Conservation (phyloP, 2,797 vertebrate genomes). For the Prunella strophiata region DNA sequence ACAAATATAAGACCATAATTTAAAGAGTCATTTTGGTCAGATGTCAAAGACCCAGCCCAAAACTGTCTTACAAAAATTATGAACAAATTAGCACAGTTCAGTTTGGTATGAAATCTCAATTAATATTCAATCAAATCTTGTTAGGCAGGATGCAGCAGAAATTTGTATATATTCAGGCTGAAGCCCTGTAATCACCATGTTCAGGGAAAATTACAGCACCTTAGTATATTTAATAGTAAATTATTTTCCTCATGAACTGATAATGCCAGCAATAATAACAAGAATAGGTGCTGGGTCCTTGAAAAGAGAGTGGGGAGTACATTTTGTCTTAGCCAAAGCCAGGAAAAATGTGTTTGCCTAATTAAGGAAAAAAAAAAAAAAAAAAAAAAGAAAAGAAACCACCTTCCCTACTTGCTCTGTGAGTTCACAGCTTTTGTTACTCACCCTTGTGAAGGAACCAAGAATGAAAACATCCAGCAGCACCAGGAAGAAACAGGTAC, state of each 20-base stretch:
- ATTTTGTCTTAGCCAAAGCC: neutral
- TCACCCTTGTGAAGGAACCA: neutral
- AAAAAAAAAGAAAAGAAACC: neutral
- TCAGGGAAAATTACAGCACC: neutral
- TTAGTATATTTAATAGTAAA: neutral
- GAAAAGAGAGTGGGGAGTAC: neutral
- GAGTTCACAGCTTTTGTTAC: neutral
- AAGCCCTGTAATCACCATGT: neutral
- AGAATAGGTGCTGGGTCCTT: neutral
- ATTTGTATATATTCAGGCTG: neutral
- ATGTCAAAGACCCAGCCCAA: neutral
- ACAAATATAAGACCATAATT: neutral
- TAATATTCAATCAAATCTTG: neutral
- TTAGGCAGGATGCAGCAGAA: neutral
- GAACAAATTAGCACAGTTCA: neutral
- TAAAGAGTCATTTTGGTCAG: neutral
- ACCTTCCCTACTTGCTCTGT: neutral
- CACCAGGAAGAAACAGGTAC: neutral
- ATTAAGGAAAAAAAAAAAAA: rapidly evolving
- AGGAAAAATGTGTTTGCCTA: neutral
- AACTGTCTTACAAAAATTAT: neutral
- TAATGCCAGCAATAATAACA: neutral
- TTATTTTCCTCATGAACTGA: neutral
- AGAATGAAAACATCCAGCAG: neutral
- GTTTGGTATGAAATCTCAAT: neutral